Base-by-base conservation (phyloP, 2,888 invertebrate species). In the Atrina japonica region DNA sequence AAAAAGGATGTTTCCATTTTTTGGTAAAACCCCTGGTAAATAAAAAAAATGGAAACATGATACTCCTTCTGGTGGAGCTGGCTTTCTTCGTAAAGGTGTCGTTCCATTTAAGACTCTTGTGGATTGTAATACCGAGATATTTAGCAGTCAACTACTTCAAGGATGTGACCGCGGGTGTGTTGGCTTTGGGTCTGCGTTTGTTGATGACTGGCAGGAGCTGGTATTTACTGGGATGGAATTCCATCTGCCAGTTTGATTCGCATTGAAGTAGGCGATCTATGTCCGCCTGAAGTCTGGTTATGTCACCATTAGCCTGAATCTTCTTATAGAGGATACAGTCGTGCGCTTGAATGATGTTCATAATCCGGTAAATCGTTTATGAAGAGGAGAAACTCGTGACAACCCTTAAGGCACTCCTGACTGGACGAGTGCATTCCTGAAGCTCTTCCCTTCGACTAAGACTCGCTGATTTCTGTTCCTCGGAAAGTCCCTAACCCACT, bases 381-480 rank as follows among this genome's bases (percentile, higher is more conserved):
- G n/a, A n/a, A n/a, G n/a, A n/a, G n/a, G n/a, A n/a, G n/a, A n/a
- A n/a, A n/a, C n/a, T n/a, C n/a, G n/a, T n/a, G n/a, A n/a, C n/a
- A n/a, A n/a, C n/a, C 41, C 41, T 41, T 41, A 14, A 41, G 41
- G 41, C 41, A 41, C 41, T 41, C 41, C 41, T 41, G 41, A 41
- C 14, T 41, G 41, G 41, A 41, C 14, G 41, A 14, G 41, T 41
- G 41, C 41, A 41, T 41, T 41, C 9, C 41, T 41, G 41, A 14
- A 41, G 41, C 41, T 41, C 41, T 41, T 41, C 41, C 41, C 41
- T 11, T 41, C 41, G 14, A 41, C 41, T 41, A 11, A 41, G 41
- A 41, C 41, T 41, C 41, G 41, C 41, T 41, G 41, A 14, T 41
- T 41, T 41, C 41, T 41, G 14, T 41, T 14, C 9, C 41, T 41